Evolutionary conservation across 2,113 vertebrate species (phyloP).

Genomic region (Proteles cristata): DNA sequence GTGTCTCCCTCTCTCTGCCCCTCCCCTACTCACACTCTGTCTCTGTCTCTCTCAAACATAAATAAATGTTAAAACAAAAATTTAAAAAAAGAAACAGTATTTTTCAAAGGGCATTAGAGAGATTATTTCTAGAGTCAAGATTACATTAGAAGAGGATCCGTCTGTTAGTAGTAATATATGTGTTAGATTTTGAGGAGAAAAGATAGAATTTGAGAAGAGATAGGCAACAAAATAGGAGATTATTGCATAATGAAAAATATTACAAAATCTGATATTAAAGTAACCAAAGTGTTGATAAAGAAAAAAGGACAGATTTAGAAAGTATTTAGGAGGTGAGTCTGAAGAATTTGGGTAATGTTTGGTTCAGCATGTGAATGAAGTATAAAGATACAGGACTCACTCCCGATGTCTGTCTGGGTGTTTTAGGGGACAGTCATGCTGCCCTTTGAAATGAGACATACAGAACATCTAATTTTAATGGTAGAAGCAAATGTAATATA

Average conservation of each 20-base stretch:
- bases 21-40: too few species aligned
- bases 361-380: neutral
- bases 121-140: neutral
- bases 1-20: too few species aligned
- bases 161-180: neutral
- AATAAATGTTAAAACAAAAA: too few species aligned
- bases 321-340: neutral
- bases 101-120: neutral
- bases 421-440: neutral
- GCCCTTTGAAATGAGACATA: neutral
- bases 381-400: neutral
- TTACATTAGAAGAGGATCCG: neutral
- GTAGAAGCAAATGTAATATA: neutral
- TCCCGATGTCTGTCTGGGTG: neutral
- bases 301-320: neutral
- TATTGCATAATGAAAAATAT: neutral
- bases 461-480: neutral
- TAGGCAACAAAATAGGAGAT: neutral
- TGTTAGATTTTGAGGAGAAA: neutral
- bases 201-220: neutral
- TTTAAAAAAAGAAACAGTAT: neutral
- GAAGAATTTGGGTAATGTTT: neutral
- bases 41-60: too few species aligned
- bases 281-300: neutral
- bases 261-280: neutral